These are phyloP conservation scores for Ophion ellenae DNA, from an alignment of 2,888 invertebrate genomes.

Conservation along the genomic window DNA sequence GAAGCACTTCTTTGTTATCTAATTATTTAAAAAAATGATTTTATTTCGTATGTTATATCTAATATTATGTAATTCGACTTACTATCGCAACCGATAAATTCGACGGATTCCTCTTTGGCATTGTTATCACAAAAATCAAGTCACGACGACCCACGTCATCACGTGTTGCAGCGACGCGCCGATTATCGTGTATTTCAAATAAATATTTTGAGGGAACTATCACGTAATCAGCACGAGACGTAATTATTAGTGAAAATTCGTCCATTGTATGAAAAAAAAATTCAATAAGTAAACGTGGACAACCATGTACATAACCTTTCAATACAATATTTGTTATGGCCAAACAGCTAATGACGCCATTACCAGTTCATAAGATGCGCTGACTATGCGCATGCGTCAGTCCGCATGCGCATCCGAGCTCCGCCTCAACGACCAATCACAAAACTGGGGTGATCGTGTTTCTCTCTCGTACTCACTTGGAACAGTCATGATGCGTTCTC, in stretches of 20 bases:
- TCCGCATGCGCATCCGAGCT: neutral
- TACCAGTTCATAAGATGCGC: neutral
- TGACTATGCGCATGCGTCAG: neutral
- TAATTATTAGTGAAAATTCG: conserved; percentile 1
- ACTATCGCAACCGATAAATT: neutral
- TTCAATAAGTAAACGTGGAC: neutral
- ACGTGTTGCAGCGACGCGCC: neutral
- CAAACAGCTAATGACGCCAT: neutral
- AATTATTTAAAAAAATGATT: neutral
- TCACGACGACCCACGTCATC: neutral
- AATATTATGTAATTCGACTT: neutral
- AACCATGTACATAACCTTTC: neutral
- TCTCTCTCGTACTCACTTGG: no score
- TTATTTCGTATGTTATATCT: neutral
- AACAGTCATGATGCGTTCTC: no score
- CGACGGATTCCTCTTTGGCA: neutral
- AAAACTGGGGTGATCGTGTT: no score
- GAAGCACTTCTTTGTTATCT: neutral
- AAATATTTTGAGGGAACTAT: neutral
- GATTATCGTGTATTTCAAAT: neutral
- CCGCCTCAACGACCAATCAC: no score
- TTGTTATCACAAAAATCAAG: conserved; percentile 1
- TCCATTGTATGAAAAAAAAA: neutral
- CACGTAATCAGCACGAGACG: neutral
- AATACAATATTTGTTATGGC: neutral